A percentile compares a stretch with the other conserved stretches of the same genome.
These are phyloP conservation scores for Thrips palmi DNA, from an alignment of 1,140 invertebrate genomes.

Conservation along the genomic window DNA sequence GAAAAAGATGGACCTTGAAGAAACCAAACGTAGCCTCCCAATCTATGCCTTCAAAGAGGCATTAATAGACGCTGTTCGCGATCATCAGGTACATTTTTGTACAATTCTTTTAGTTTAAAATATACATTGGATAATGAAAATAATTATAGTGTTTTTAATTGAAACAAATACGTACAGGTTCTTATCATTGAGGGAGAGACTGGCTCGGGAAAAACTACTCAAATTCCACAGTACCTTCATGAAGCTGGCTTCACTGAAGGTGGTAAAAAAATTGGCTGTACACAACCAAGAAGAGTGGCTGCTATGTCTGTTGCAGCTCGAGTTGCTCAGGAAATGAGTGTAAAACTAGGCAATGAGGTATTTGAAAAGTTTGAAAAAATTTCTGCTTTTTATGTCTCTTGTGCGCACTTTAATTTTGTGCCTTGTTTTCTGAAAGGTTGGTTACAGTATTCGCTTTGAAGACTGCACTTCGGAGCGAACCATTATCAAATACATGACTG, in stretches of 20 bases:
- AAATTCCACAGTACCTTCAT: conserved; percentile 93
- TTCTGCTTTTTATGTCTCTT: conserved; percentile 4
- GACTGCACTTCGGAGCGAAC: conserved; percentile 57
- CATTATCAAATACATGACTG: conserved; percentile 98
- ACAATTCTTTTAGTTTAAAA: conserved; percentile 3
- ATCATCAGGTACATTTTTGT: conserved; percentile 52
- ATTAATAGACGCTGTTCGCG: conserved; percentile 67
- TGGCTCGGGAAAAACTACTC: conserved; percentile 95
- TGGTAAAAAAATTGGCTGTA: conserved; percentile 55
- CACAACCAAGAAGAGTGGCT: conserved; percentile 48
- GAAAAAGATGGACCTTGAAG: conserved; percentile 70
- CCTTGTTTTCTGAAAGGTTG: conserved; percentile 30
- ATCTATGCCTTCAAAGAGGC: conserved; percentile 86
- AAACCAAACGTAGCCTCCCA: conserved; percentile 83
- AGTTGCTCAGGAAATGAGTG: conserved; percentile 51
- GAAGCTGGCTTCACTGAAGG: conserved; percentile 75
- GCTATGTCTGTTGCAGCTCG: conserved; percentile 60
- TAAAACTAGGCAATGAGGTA: conserved; percentile 50
- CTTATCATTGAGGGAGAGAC: conserved; percentile 98
- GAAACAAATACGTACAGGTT: conserved; percentile 24
- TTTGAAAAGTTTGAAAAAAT: not conserved
- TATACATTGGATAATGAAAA: conserved; percentile 2
- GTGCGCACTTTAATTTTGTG: not conserved
- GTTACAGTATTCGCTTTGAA: conserved; percentile 63
- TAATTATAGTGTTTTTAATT: not conserved